Percentiles rank a stretch among this genome's conserved stretches.
Conservation (phyloP, 2,797 vertebrate species). For the Gadopsis bispinosus region DNA sequence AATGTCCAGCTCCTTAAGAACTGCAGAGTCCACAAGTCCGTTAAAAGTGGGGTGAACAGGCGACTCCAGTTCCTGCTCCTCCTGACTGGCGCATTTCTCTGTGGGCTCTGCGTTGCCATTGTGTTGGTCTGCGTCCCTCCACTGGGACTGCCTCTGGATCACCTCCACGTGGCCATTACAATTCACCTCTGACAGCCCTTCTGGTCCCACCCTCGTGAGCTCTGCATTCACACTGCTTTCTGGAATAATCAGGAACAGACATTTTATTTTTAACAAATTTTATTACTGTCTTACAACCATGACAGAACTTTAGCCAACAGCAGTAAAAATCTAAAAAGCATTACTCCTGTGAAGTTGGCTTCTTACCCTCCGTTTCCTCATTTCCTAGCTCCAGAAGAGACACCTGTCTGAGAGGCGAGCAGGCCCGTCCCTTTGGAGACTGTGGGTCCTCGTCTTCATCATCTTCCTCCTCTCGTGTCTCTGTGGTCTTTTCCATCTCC, state of each 20-base stretch:
- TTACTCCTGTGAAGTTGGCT: not conserved
- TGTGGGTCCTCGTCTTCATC: slow-evolving; percentile 83
- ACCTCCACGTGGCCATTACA: slow-evolving; percentile 90
- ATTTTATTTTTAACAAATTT: not conserved
- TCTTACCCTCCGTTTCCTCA: slow-evolving; percentile 78
- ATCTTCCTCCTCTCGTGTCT: slow-evolving; percentile 85
- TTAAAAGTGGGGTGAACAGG: slow-evolving; percentile 72
- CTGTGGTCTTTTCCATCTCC: slow-evolving; percentile 93
- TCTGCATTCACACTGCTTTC: slow-evolving; percentile 64
- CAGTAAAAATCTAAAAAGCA: not conserved
- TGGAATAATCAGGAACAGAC: slow-evolving; percentile 41
- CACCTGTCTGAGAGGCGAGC: slow-evolving; percentile 85
- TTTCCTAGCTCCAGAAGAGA: slow-evolving; percentile 83
- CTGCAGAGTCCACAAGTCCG: slow-evolving; percentile 68
- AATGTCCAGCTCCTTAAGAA: slow-evolving; percentile 58
- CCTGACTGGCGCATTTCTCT: slow-evolving; percentile 50
- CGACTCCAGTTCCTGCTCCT: slow-evolving; percentile 53
- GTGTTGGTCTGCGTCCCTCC: slow-evolving; percentile 81
- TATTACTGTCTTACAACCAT: not conserved
- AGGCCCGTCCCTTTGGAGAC: slow-evolving; percentile 81
- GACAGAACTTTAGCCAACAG: not conserved
- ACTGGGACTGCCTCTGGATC: slow-evolving; percentile 59
- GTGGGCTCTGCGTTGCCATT: slow-evolving; percentile 78
- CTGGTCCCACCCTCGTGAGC: slow-evolving; percentile 75
- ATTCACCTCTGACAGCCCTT: slow-evolving; percentile 84